Evolutionary conservation across 2,797 vertebrate species (phyloP).

Genomic region (Pangasius larnaudii): DNA sequence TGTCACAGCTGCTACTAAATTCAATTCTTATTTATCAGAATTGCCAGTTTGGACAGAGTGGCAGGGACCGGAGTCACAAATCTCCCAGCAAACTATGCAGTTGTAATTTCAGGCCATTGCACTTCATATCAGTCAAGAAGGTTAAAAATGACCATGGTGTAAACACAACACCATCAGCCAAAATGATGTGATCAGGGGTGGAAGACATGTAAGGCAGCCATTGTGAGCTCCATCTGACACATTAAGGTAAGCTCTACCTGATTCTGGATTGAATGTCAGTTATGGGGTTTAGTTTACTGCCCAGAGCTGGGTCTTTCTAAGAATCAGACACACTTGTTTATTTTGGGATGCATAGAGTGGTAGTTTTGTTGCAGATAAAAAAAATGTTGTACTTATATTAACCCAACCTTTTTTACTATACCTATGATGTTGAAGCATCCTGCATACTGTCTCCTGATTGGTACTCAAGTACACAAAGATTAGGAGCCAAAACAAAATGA

Average conservation of each 20-base stretch:
- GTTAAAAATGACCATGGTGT: slow-evolving; percentile 43
- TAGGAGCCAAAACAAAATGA: neutral
- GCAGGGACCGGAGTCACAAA: slow-evolving; percentile 61
- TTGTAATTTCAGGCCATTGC: slow-evolving; percentile 15
- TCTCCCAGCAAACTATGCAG: slow-evolving; percentile 52
- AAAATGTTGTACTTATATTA: neutral
- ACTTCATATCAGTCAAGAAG: slow-evolving; percentile 40
- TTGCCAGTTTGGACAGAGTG: slow-evolving; percentile 82
- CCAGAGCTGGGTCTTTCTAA: neutral
- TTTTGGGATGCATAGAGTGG: neutral
- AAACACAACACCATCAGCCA: slow-evolving; percentile 50
- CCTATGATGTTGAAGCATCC: neutral
- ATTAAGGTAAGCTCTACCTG: neutral
- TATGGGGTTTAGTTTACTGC: neutral
- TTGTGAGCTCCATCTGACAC: neutral
- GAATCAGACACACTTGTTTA: slow-evolving; percentile 14
- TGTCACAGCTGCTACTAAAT: slow-evolving; percentile 95
- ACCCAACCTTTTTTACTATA: neutral
- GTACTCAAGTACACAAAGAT: neutral
- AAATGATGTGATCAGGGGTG: slow-evolving; percentile 49
- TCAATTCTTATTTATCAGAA: slow-evolving; percentile 98
- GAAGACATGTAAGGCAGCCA: slow-evolving; percentile 5
- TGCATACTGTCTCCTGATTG: neutral
- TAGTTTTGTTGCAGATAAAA: neutral
- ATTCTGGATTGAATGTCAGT: neutral